Evolutionary conservation across 2,797 vertebrate species (phyloP).

Genomic region (Poeciliopsis paucimaculata): DNA sequence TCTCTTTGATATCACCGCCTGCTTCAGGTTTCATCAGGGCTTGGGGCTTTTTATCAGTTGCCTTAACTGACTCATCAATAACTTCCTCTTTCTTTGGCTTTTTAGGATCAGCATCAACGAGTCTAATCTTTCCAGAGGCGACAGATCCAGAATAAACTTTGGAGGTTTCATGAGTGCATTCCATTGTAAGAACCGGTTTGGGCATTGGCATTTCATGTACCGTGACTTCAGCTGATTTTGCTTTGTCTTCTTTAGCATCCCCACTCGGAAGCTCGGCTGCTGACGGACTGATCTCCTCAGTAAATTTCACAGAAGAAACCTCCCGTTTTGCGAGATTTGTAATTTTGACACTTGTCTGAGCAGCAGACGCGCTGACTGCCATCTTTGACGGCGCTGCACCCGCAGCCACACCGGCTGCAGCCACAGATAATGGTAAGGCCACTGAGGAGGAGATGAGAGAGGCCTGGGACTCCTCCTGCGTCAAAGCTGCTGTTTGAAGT

Average conservation of each 20-base stretch:
- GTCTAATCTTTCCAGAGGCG: conserved; percentile 15
- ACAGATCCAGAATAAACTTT: neutral
- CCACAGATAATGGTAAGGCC: conserved; percentile 40
- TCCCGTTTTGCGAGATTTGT: conserved; percentile 50
- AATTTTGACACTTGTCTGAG: conserved; percentile 39
- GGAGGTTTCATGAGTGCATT: conserved; percentile 27
- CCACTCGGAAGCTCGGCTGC: conserved; percentile 6
- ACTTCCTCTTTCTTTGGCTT: conserved; percentile 28
- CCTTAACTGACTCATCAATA: conserved; percentile 29
- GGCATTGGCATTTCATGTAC: conserved; percentile 13
- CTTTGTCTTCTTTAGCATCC: conserved; percentile 46
- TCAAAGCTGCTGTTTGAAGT: conserved; percentile 43
- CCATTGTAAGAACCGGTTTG: conserved; percentile 13
- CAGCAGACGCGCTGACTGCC: conserved; percentile 31
- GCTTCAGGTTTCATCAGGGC: conserved; percentile 33
- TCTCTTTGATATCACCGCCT: conserved; percentile 34
- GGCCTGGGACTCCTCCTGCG: conserved; percentile 46
- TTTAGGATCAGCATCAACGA: conserved; percentile 12
- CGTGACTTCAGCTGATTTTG: conserved; percentile 10
- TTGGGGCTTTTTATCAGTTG: conserved; percentile 22
- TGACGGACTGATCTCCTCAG: conserved; percentile 23
- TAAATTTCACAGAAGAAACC: conserved; percentile 28
- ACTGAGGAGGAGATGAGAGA: conserved; percentile 44
- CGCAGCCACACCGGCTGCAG: conserved; percentile 42
- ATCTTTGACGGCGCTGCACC: conserved; percentile 60